Evolutionary conservation across 2,113 vertebrate species (phyloP), one percentile per base, ranked within the genome.

Genomic region (Stomatorhinus ivindoensis): DNA sequence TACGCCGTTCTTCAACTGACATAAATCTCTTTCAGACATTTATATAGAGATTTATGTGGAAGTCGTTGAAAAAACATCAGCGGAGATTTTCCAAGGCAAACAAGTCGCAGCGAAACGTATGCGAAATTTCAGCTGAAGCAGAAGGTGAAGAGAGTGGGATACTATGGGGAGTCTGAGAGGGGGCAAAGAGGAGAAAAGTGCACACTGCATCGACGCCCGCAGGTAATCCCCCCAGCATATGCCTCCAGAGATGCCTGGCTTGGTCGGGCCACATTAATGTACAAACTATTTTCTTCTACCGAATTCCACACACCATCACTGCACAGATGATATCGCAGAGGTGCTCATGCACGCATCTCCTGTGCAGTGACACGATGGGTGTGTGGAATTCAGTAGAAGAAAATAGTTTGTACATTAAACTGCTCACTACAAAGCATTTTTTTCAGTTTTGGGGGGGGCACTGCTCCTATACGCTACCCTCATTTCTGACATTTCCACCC

Each of bases 391-490:
- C 11, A 3, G 11, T 3, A 13, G 11, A 50, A 50, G 48, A 50
- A 50, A 50, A 50, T 50, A 50, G 48, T 50, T 50, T 50, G 48
- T 15, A 3, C 48, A 50, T 50, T 50, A 50, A 50, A 50, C 48
- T 50, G 51, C 19, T 51, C 13, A 51, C 50, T 15, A 51, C 13
- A 50, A 15, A 50, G 48, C 11, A 11, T 58, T 24, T 58, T 58
- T 58, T 51, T 51, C 13, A 19, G 51, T 55, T 55, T 55, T 55
- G 4, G 51, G 17, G 51, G 39, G n/a, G n/a, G n/a, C 39, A 88
- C 55, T 87, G 88, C 90, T 91, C 90, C 82, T 88, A 88, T 21
- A n/a, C 9, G 7, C 27, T 55, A 3, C 51, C 44, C 89, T 76
- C 35, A 53, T 69, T 24, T 51, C 73, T 17, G 35, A 48, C 8